Conservation (phyloP, 1,140 invertebrate species). For the Paraescarpia echinospica region DNA sequence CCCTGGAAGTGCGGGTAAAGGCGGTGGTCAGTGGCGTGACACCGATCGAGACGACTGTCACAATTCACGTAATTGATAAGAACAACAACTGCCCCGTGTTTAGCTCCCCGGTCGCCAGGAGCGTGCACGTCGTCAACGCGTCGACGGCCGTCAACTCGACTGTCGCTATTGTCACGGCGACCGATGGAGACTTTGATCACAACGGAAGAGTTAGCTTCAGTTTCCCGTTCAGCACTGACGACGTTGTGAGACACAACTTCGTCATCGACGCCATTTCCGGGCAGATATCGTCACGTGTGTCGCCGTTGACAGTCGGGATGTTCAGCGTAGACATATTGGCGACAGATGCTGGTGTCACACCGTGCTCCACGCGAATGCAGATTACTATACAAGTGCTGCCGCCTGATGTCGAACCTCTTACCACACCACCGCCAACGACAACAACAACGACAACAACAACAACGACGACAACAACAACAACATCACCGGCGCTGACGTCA, state of each 20-base stretch:
- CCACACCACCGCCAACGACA: not conserved
- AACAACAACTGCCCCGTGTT: conserved; percentile 10
- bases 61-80: not conserved
- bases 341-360: not conserved
- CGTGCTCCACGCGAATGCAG: not conserved
- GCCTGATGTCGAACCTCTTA: not conserved
- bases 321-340: not conserved
- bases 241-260: not conserved
- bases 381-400: not conserved
- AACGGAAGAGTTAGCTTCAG: not conserved
- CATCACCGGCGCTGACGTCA: not conserved
- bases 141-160: not conserved
- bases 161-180: not conserved
- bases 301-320: not conserved
- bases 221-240: not conserved
- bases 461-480: not conserved
- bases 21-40: not conserved
- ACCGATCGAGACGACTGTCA: not conserved
- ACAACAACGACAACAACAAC: not conserved
- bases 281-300: not conserved
- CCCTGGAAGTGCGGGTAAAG: not conserved
- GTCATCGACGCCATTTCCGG: not conserved
- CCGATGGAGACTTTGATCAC: not conserved
- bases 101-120: not conserved
- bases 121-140: not conserved